A percentile compares a stretch with the other conserved stretches of the same genome.
Conservation (phyloP, 1,140 invertebrate genomes). For the Bombus cullumanus region DNA sequence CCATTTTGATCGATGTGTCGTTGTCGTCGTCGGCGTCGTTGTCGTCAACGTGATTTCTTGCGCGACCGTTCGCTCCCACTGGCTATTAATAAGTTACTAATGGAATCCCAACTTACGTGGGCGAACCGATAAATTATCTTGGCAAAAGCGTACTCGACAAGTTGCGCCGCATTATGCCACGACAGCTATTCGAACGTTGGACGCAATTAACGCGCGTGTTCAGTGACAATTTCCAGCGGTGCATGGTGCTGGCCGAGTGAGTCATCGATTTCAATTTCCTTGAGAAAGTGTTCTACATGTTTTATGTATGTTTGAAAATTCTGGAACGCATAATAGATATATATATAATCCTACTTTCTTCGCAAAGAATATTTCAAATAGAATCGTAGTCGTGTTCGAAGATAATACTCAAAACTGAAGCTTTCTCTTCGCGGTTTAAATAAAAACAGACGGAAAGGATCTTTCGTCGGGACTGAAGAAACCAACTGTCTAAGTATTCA, state of each 20-base stretch:
- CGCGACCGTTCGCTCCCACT: not conserved
- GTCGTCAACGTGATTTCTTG: constrained; percentile 3
- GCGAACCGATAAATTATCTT: constrained; percentile 72
- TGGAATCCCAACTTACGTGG: constrained; percentile 75
- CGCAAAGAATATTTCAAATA: not conserved
- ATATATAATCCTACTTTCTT: no score
- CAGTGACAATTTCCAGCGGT: constrained; percentile 28
- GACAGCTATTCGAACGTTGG: constrained; percentile 27
- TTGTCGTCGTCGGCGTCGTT: not conserved
- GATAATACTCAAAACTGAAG: not conserved
- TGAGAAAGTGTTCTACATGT: not conserved
- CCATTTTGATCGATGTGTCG: constrained; percentile 57
- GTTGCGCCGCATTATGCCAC: constrained; percentile 4
- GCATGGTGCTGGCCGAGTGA: not conserved
- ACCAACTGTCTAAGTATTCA: not conserved
- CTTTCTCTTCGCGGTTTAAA: not conserved
- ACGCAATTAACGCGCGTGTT: constrained; percentile 56
- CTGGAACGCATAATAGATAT: not conserved
- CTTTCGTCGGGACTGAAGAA: not conserved
- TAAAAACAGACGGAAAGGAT: not conserved
- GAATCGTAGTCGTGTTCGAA: not conserved
- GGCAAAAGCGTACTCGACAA: constrained; percentile 58
- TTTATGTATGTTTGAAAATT: not conserved
- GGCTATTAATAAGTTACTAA: constrained; percentile 77
- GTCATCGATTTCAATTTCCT: not conserved